Base-by-base conservation (phyloP, 1,140 invertebrate species). In the Pseudomyrmex flavicornis region DNA sequence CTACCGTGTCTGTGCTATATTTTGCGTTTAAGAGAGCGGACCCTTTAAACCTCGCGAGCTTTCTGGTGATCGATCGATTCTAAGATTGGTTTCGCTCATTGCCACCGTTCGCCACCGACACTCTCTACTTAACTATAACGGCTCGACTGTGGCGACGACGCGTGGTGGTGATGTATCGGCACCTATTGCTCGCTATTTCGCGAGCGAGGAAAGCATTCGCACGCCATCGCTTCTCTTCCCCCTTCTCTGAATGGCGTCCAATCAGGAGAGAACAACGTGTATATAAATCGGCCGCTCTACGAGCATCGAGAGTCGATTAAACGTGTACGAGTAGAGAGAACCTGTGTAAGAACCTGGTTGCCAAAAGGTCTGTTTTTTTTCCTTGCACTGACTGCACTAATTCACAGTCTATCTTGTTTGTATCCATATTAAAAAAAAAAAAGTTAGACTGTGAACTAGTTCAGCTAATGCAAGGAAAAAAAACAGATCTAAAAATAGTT, bases 101-200 rank as follows among this genome's bases (percentile, higher is more conserved):
- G 12, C n/a, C 48, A 3, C 26, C 35, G 17, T 13, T 12, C 13
- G 58, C 63, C 35, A 22, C 48, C 22, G 46, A 17, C 22, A 20
- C 61, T 68, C 48, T 26, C 26, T 26, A 26, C 26, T 26, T 52
- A 77, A 69, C 44, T n/a, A 17, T 17, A 50, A 9, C 8, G 65
- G 12, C 13, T 9, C 22, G 20, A 17, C 52, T 22, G 54, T 26
- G 2, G 20, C 20, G 35, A 12, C 26, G 76, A 35, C 22, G 46
- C 59, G 48, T 20, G 35, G 12, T 26, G 26, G 20, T 79, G 76
- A 79, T 58, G 20, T 59, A 80, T 80, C 76, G 76, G 61, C 61
- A 72, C 46, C 66, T 80, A 72, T 72, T 72, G 66, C 76, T 80
- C 15, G 35, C 50, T 66, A 54, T 66, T 70, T 80, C 44, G 44